phyloP scores from a whole-genome alignment of 64 coral and sea anemone species.

The Actinia tenebrosa region DNA sequence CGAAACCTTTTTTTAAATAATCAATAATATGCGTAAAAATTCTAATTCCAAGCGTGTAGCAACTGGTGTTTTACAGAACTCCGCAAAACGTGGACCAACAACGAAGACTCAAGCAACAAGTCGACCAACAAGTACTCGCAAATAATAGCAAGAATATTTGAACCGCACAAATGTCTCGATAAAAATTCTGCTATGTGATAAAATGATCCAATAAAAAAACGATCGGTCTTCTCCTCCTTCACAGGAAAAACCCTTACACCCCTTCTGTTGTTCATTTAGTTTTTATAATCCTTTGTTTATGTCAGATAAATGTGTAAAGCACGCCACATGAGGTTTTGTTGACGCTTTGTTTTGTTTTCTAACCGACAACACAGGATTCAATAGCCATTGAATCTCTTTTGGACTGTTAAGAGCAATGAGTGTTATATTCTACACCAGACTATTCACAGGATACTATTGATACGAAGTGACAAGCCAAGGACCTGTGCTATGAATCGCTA shows the following conservation, averaged over 20 bases:
- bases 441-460: not conserved
- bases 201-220: not conserved
- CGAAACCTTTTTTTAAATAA: not conserved
- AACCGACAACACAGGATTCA: not conserved
- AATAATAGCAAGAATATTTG: not conserved
- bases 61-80: not conserved
- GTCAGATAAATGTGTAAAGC: not conserved
- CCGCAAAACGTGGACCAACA: not conserved
- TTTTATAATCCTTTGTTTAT: not conserved
- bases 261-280: not conserved
- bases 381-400: not conserved
- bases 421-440: not conserved
- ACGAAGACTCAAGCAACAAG: not conserved
- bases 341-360: not conserved
- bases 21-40: not conserved
- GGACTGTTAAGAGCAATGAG: not conserved
- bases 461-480: not conserved
- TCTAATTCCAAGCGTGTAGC: not conserved
- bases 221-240: not conserved
- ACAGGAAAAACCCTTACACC: not conserved
- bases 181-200: not conserved
- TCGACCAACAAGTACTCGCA: not conserved
- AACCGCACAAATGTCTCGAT: not conserved
- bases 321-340: slow-evolving; percentile 2
- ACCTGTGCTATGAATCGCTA: slow-evolving; percentile 3